phyloP scores from a whole-genome alignment of 1,140 invertebrate genomes.

The Cydia pomonella region DNA sequence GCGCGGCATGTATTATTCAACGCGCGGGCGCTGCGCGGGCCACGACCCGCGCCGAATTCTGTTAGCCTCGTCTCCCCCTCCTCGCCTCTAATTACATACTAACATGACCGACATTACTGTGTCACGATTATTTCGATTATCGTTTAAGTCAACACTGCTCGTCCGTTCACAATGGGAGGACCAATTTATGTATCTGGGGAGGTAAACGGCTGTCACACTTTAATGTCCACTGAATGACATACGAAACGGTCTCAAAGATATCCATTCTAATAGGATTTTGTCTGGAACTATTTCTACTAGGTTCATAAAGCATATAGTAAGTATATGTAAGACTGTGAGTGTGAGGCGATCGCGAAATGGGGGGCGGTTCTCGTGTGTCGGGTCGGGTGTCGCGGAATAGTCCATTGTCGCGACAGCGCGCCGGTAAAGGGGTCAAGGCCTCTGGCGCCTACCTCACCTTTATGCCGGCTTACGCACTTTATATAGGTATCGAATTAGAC shows the following conservation, averaged over 20 bases:
- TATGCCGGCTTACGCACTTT: conserved; percentile 44
- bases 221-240: conserved; percentile 19
- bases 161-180: conserved; percentile 25
- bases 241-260: conserved; percentile 6
- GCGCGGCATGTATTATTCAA: conserved; percentile 71
- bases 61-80: conserved; percentile 58
- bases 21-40: conserved; percentile 54
- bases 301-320: background rate
- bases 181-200: conserved; percentile 33
- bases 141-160: conserved; percentile 50
- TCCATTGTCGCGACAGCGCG: conserved; percentile 58
- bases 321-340: conserved; percentile 9
- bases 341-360: conserved; percentile 34
- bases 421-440: conserved; percentile 71
- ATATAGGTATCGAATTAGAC: background rate
- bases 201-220: conserved; percentile 15
- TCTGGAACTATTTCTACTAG: background rate
- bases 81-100: conserved; percentile 65
- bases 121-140: conserved; percentile 65
- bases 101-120: conserved; percentile 60
- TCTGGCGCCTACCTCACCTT: conserved; percentile 63
- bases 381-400: conserved; percentile 62
- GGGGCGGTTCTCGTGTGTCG: conserved; percentile 44
- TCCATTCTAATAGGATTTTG: background rate
- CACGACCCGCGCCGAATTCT: conserved; percentile 66